Conservation (phyloP, 2,797 vertebrate species). For the Acanthurus lineatus region DNA sequence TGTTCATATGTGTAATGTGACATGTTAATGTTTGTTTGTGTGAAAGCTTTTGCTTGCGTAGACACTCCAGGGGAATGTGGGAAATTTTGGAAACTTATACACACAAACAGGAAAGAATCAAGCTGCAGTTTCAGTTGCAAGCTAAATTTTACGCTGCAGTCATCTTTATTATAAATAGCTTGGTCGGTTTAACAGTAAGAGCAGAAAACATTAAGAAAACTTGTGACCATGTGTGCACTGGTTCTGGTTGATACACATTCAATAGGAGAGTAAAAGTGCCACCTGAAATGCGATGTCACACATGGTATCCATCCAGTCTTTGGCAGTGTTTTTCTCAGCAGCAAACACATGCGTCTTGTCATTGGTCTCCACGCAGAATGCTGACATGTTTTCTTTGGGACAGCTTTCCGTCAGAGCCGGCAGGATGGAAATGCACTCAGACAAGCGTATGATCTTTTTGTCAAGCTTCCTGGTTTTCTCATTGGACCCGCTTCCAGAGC, state of each 20-base stretch:
- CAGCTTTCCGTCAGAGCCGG: slow-evolving; percentile 87
- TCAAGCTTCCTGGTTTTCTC: slow-evolving; percentile 89
- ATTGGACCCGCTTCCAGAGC: slow-evolving; percentile 77
- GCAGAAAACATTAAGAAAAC: background rate
- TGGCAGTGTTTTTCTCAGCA: slow-evolving; percentile 84
- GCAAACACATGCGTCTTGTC: slow-evolving; percentile 93
- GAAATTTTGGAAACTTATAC: slow-evolving; percentile 33
- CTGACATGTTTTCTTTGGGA: slow-evolving; percentile 90
- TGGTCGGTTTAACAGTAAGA: background rate
- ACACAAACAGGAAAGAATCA: slow-evolving; percentile 20
- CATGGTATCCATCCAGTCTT: slow-evolving; percentile 93
- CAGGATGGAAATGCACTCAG: slow-evolving; percentile 93
- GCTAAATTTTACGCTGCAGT: slow-evolving; percentile 9
- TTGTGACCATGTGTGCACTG: background rate
- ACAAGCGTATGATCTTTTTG: slow-evolving; percentile 94
- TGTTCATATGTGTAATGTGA: slow-evolving; percentile 21
- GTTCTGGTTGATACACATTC: background rate
- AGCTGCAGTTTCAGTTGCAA: background rate
- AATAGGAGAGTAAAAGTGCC: slow-evolving; percentile 17
- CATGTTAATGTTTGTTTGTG: slow-evolving; percentile 13
- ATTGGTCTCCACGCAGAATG: slow-evolving; percentile 93
- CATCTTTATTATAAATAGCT: background rate
- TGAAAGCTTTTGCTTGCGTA: background rate
- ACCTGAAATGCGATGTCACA: slow-evolving; percentile 96
- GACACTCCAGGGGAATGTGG: slow-evolving; percentile 39